Conservation (phyloP, 2,888 invertebrate species). For the Harpalus rubripes region DNA sequence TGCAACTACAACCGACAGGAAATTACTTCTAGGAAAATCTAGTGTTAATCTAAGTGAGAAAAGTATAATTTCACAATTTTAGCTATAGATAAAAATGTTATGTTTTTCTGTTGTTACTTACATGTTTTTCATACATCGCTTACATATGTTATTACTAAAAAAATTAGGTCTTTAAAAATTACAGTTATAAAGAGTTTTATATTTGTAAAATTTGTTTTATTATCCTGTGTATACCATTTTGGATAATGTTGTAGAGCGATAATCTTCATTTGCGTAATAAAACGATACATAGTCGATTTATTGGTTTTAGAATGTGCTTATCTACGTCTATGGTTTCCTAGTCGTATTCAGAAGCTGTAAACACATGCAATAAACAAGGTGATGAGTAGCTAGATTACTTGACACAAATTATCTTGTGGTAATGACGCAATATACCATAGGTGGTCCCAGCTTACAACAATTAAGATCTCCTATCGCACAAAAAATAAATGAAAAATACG, state of each 20-base stretch:
- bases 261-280: conserved; percentile 2
- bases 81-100: too few species aligned
- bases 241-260: neutral
- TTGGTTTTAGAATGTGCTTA: neutral
- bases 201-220: too few species aligned
- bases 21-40: too few species aligned
- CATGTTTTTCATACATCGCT: too few species aligned
- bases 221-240: neutral
- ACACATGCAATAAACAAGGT: conserved; percentile 56
- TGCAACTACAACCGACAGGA: too few species aligned
- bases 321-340: conserved; percentile 40
- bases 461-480: conserved; percentile 51
- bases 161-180: too few species aligned
- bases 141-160: too few species aligned
- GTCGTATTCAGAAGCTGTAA: conserved; percentile 35
- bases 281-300: neutral
- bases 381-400: conserved; percentile 49
- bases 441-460: conserved; percentile 54
- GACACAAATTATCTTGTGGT: conserved; percentile 52
- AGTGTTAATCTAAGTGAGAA: too few species aligned
- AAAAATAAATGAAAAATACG: conserved; percentile 32
- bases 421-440: conserved; percentile 56
- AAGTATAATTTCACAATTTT: too few species aligned
- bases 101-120: too few species aligned
- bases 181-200: too few species aligned